These are phyloP conservation scores for Platysteira castanea DNA, from an alignment of 2,113 vertebrate species.

Conservation along the genomic window DNA sequence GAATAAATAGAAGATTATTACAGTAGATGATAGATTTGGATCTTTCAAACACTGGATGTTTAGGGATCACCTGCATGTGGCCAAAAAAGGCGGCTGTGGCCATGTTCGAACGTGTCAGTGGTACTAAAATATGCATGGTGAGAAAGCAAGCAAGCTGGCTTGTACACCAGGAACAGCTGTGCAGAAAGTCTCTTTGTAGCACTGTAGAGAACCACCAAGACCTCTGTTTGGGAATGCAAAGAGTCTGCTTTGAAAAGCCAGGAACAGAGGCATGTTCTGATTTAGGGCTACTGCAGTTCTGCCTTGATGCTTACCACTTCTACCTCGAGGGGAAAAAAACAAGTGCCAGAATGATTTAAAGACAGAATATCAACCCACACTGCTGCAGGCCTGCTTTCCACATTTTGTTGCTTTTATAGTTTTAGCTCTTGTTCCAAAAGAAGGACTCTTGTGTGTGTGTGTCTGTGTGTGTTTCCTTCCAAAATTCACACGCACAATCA, in stretches of 20 bases:
- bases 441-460: neutral
- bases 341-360: conserved; percentile 70
- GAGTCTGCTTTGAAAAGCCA: conserved; percentile 43
- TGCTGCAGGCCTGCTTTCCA: conserved; percentile 62
- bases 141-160: neutral
- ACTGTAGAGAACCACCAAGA: neutral
- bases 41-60: neutral
- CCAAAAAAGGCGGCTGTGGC: neutral
- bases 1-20: neutral
- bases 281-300: conserved; percentile 58
- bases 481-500: neutral
- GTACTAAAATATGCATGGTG: neutral
- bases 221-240: conserved; percentile 34
- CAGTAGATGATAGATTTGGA: fast-evolving
- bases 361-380: conserved; percentile 64
- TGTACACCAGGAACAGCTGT: neutral
- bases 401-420: conserved; percentile 57
- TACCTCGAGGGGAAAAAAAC: conserved; percentile 67
- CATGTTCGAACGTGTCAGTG: neutral
- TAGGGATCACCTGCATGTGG: neutral
- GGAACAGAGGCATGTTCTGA: conserved; percentile 32
- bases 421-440: conserved; percentile 48
- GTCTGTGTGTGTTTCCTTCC: neutral
- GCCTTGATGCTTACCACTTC: conserved; percentile 53
- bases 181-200: conserved; percentile 16